Evolutionary conservation across 2,797 vertebrate species (phyloP).

Genomic region (Artibeus lituratus): DNA sequence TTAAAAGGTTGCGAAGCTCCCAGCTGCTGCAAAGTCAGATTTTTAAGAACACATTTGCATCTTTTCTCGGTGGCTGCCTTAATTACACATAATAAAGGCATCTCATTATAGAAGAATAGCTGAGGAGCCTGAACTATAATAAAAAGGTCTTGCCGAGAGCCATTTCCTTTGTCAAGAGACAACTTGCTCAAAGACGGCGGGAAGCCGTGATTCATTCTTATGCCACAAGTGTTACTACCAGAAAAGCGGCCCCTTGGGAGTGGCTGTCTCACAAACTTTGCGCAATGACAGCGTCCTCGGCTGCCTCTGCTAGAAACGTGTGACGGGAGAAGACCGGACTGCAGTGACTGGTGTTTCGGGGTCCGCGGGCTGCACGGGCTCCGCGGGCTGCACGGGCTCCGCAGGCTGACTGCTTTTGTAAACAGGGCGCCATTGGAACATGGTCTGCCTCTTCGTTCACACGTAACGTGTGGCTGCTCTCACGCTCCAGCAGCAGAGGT

Average conservation of each 20-base stretch:
- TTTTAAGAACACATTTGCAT: conserved; percentile 78
- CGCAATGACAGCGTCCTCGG: not conserved
- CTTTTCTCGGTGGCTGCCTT: conserved; percentile 79
- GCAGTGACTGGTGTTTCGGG: not conserved
- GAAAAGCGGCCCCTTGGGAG: not conserved
- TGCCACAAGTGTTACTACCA: not conserved
- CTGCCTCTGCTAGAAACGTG: not conserved
- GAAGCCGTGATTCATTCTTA: conserved; percentile 62
- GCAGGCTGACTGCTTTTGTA: not conserved
- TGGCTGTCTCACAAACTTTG: not conserved
- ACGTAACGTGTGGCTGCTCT: no score
- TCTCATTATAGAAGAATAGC: conserved; percentile 80
- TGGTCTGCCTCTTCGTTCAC: not conserved
- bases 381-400: no score
- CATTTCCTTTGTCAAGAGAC: conserved; percentile 69
- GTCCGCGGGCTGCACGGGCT: not conserved
- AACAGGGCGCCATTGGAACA: not conserved
- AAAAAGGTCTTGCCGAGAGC: conserved; percentile 79
- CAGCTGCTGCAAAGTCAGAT: conserved; percentile 74
- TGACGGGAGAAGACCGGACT: not conserved
- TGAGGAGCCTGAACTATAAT: conserved; percentile 80
- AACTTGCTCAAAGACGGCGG: conserved; percentile 36
- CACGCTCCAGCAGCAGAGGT: fast-evolving
- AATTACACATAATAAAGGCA: conserved; percentile 85
- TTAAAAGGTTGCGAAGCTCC: conserved; percentile 74